Evolutionary conservation across 2,113 vertebrate genomes (phyloP).

Genomic region (Nicator chloris): DNA sequence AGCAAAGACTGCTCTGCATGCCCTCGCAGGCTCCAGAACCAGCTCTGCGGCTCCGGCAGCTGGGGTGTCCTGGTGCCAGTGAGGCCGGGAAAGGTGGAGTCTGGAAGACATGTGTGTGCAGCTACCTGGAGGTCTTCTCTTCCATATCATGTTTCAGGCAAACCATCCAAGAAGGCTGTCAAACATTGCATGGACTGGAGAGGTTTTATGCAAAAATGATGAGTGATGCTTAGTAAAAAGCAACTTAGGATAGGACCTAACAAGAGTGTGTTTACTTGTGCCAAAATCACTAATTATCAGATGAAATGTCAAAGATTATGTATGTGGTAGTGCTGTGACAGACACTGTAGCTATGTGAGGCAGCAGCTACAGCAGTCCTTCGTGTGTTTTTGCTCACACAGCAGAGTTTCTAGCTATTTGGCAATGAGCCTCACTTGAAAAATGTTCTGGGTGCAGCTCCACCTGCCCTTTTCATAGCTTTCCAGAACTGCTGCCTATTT

Average conservation of each 20-base stretch:
- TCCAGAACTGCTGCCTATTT: not conserved
- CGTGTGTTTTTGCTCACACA: not conserved
- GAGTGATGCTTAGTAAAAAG: not conserved
- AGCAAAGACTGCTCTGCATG: not conserved
- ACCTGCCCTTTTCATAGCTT: constrained; percentile 8
- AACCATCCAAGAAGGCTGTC: not conserved
- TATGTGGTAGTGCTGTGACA: not conserved
- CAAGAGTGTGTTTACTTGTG: not conserved
- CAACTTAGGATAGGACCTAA: not conserved
- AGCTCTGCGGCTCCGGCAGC: not conserved
- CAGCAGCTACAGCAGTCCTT: not conserved
- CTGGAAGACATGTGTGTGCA: constrained; percentile 2
- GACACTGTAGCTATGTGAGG: not conserved
- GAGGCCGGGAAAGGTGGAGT: not conserved
- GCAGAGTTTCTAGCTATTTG: not conserved
- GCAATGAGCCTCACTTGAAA: not conserved
- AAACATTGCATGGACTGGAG: not conserved
- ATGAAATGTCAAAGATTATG: not conserved
- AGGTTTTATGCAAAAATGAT: not conserved
- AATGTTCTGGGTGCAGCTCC: not conserved
- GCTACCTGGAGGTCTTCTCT: constrained; percentile 16
- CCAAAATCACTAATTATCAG: constrained; percentile 13
- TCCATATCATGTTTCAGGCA: not conserved
- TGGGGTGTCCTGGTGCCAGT: not conserved
- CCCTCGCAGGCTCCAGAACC: constrained; percentile 36